These are phyloP conservation scores for Huso huso DNA, from an alignment of 2,797 vertebrate species.

Conservation along the genomic window DNA sequence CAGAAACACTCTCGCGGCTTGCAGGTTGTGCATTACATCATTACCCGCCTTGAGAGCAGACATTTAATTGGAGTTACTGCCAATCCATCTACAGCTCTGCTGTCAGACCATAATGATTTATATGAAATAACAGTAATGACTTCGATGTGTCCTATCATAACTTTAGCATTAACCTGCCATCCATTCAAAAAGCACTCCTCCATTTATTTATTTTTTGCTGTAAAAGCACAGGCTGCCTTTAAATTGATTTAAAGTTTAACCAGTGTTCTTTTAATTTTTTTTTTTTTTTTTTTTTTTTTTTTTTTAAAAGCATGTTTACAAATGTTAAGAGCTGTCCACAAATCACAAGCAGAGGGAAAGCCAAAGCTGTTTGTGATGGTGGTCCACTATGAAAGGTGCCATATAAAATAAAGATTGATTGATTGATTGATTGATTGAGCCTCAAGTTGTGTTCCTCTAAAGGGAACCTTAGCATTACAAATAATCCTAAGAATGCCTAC, in stretches of 20 bases:
- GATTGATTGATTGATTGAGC: too few relatives aligned
- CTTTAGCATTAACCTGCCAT: constrained; percentile 24
- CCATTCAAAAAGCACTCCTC: not conserved
- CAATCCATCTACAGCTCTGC: constrained; percentile 13
- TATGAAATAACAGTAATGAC: constrained; percentile 29
- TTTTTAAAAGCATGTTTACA: too few relatives aligned
- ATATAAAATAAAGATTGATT: constrained; percentile 9
- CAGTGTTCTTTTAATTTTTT: not conserved
- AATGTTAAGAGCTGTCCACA: too few relatives aligned
- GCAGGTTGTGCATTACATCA: constrained; percentile 31
- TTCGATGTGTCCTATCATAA: constrained; percentile 28
- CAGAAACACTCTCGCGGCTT: constrained; percentile 29
- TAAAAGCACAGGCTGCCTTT: constrained; percentile 9
- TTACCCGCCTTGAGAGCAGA: constrained; percentile 18
- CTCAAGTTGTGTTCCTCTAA: too few relatives aligned
- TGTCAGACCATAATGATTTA: constrained; percentile 21
- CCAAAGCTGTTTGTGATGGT: too few relatives aligned
- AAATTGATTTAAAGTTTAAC: constrained; percentile 12
- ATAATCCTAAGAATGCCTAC: too few relatives aligned
- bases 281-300: too few relatives aligned
- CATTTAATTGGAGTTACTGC: constrained; percentile 22
- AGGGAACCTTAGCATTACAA: too few relatives aligned
- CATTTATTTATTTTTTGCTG: constrained; percentile 10
- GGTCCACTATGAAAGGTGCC: too few relatives aligned
- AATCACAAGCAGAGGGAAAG: too few relatives aligned